Evolutionary conservation across 2,888 invertebrate genomes (phyloP).

Genomic region (Drosophila pegasa): DNA sequence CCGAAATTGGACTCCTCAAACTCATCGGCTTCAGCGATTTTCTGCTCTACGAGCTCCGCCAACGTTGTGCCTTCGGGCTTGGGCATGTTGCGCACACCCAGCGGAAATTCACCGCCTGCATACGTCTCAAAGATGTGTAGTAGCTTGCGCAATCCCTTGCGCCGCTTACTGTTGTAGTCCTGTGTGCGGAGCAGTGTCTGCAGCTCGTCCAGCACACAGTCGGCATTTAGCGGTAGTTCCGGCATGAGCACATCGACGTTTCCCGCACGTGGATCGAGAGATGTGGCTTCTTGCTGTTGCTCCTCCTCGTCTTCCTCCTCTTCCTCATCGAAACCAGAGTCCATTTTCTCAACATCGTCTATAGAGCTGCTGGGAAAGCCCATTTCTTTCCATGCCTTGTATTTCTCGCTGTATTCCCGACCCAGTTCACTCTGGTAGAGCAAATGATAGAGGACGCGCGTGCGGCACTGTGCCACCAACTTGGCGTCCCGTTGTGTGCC

Average conservation of each 20-base stretch:
- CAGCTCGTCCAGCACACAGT: constrained; percentile 86
- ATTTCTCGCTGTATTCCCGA: constrained; percentile 88
- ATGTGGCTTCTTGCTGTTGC: constrained; percentile 46
- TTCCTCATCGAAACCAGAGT: constrained; percentile 72
- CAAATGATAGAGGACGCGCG: constrained; percentile 89
- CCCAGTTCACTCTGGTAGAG: constrained; percentile 90
- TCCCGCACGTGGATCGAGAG: constrained; percentile 92
- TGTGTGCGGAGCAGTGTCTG: constrained; percentile 85
- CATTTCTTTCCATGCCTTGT: constrained; percentile 90
- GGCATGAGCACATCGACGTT: constrained; percentile 90
- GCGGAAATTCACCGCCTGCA: constrained; percentile 88
- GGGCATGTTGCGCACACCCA: constrained; percentile 87
- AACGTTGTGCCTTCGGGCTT: constrained; percentile 80
- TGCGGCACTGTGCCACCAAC: constrained; percentile 86
- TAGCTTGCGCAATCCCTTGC: constrained; percentile 86
- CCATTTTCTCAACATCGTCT: constrained; percentile 87
- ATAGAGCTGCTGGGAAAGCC: constrained; percentile 90
- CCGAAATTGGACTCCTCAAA: constrained; percentile 86
- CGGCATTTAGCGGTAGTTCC: constrained; percentile 88
- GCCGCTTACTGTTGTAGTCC: constrained; percentile 86
- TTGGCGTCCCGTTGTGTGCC: constrained; percentile 86
- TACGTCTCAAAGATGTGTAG: constrained; percentile 85
- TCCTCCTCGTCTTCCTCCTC: constrained; percentile 83
- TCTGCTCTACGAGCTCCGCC: constrained; percentile 79
- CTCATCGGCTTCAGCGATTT: constrained; percentile 84